These are phyloP conservation scores for Archips xylosteana DNA, from an alignment of 2,888 invertebrate species.

Conservation along the genomic window DNA sequence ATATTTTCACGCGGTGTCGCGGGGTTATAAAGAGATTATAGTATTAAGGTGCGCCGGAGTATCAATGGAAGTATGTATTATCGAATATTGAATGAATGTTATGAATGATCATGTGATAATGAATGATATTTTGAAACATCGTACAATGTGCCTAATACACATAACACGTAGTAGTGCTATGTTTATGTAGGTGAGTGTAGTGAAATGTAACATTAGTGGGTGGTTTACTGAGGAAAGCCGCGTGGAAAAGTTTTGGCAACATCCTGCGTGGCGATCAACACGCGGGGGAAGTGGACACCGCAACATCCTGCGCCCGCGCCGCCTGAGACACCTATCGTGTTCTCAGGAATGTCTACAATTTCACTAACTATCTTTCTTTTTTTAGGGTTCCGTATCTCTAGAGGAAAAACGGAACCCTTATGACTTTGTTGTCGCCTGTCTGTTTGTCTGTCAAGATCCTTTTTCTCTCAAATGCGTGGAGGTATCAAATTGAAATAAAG, in stretches of 20 bases:
- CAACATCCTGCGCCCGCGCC: slow-evolving; percentile 72
- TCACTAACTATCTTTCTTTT: slow-evolving; percentile 7
- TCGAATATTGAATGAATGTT: slow-evolving; percentile 37
- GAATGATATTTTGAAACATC: slow-evolving; percentile 34
- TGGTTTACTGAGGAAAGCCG: slow-evolving; percentile 59
- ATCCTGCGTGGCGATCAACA: slow-evolving; percentile 77
- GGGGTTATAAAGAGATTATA: slow-evolving; percentile 29
- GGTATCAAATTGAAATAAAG: too few species aligned
- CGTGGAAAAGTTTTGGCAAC: slow-evolving; percentile 76
- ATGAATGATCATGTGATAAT: slow-evolving; percentile 36
- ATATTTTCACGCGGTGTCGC: slow-evolving; percentile 12
- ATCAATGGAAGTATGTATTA: slow-evolving; percentile 26
- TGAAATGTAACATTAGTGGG: slow-evolving; percentile 59
- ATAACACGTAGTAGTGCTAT: slow-evolving; percentile 24
- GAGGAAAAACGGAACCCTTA: too few species aligned
- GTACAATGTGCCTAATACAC: slow-evolving; percentile 23
- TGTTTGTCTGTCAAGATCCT: too few species aligned
- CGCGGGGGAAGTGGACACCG: slow-evolving; percentile 77
- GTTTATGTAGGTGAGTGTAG: slow-evolving; percentile 44
- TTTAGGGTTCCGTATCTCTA: too few species aligned
- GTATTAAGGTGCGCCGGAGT: slow-evolving; percentile 17
- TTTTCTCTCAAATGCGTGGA: too few species aligned
- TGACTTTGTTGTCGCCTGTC: too few species aligned
- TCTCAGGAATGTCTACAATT: slow-evolving; percentile 37
- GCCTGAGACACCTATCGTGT: slow-evolving; percentile 33